These are phyloP conservation scores for Cyclargus thomasi DNA, from an alignment of 1,140 invertebrate species.

Conservation along the genomic window DNA sequence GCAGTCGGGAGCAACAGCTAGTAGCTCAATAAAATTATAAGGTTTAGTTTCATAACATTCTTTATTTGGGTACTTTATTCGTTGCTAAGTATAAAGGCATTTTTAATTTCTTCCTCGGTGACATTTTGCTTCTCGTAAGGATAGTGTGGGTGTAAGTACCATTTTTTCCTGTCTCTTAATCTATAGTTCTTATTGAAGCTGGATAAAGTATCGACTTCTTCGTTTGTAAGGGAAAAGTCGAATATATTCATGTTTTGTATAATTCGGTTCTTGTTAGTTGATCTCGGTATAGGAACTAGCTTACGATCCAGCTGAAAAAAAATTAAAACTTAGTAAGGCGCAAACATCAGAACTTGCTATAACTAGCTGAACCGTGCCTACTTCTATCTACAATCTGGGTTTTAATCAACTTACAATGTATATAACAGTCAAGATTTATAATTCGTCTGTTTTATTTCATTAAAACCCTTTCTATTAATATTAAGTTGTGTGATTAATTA, in stretches of 20 bases:
- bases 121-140: conserved; percentile 60
- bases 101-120: conserved; percentile 41
- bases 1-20: no score
- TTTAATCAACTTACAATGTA: no score
- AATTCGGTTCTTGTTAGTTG: conserved; percentile 53
- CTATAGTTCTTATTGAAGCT: conserved; percentile 58
- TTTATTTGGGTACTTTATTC: conserved; percentile 22
- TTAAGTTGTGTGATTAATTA: neutral
- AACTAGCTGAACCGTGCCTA: no score
- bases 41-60: neutral
- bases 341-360: no score
- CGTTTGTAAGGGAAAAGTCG: conserved; percentile 47
- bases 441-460: no score
- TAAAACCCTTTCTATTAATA: neutral
- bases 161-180: conserved; percentile 51
- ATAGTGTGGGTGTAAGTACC: conserved; percentile 57
- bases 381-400: no score
- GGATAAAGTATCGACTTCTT: conserved; percentile 48
- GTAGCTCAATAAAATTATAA: no score
- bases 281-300: conserved; percentile 49
- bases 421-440: no score
- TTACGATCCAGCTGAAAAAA: conserved; percentile 51
- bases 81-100: conserved; percentile 47
- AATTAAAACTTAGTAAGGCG: neutral
- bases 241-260: conserved; percentile 51